Conservation (phyloP, 2,797 vertebrate species). For the Antrozous pallidus region DNA sequence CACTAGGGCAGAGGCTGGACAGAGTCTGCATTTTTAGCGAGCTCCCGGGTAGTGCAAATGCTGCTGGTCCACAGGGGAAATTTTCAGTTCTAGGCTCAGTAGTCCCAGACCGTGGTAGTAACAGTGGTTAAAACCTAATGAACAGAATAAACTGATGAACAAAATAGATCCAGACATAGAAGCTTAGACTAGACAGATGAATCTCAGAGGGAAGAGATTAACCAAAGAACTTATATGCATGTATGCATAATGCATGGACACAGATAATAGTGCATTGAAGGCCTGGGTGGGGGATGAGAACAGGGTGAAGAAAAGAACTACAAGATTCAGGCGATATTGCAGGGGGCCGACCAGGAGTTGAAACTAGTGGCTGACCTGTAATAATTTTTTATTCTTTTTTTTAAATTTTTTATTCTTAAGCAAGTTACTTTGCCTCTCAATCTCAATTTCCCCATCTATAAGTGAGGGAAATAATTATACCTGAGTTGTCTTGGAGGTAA, state of each 20-base stretch:
- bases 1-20: not conserved
- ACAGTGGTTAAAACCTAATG: not conserved
- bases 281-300: too few species aligned
- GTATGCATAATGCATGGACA: too few species aligned
- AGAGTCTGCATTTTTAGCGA: not conserved
- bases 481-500: not conserved
- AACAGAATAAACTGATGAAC: too few species aligned
- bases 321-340: not conserved
- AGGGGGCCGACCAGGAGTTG: not conserved
- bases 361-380: not conserved
- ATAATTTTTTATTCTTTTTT: not conserved
- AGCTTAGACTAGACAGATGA: too few species aligned
- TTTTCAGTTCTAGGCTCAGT: not conserved
- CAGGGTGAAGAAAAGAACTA: not conserved
- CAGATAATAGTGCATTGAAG: too few species aligned
- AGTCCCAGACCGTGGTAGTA: not conserved
- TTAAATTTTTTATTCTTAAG: not conserved
- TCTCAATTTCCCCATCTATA: not conserved
- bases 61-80: not conserved
- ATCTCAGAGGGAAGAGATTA: too few species aligned
- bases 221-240: too few species aligned
- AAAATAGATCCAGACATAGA: too few species aligned
- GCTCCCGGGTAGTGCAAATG: not conserved
- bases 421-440: constrained; percentile 4
- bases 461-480: not conserved